Percentiles rank a stretch among this genome's conserved stretches.
Evolutionary conservation across 1,140 invertebrate genomes (phyloP).

Genomic region (Spodoptera litura): DNA sequence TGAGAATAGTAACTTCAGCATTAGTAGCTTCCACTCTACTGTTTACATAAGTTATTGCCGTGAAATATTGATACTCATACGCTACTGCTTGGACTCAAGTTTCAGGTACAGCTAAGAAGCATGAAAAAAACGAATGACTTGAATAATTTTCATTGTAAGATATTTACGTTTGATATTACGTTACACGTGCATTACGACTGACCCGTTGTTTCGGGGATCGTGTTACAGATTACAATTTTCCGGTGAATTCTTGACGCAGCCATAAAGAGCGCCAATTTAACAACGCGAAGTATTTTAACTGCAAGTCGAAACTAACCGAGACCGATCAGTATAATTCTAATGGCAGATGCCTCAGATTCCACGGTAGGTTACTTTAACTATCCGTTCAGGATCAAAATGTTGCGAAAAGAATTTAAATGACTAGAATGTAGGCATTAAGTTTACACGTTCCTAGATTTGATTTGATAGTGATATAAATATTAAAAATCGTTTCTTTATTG

Average conservation of each 20-base stretch:
- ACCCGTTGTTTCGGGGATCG: slow-evolving; percentile 11
- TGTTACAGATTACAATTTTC: slow-evolving; percentile 40
- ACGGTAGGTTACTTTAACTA: slow-evolving; percentile 19
- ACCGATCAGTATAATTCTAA: slow-evolving; percentile 44
- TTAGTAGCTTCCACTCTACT: not conserved
- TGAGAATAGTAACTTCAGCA: slow-evolving; percentile 8
- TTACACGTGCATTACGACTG: slow-evolving; percentile 51
- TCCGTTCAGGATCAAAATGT: slow-evolving; percentile 32
- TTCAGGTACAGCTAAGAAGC: not conserved
- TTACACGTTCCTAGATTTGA: slow-evolving; percentile 18
- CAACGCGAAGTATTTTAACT: slow-evolving; percentile 40
- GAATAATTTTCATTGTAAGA: not conserved
- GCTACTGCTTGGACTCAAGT: not conserved
- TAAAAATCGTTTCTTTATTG: slow-evolving; percentile 13
- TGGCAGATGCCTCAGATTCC: slow-evolving; percentile 20
- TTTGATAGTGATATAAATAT: slow-evolving; percentile 7
- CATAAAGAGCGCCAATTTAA: slow-evolving; percentile 37
- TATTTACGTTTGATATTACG: not conserved
- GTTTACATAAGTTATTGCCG: not conserved
- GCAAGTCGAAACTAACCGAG: slow-evolving; percentile 35
- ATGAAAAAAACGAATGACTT: not conserved
- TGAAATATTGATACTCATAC: not conserved
- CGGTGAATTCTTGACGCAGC: slow-evolving; percentile 38
- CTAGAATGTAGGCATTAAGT: slow-evolving; percentile 28
- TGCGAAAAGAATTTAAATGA: slow-evolving; percentile 30